Percentiles rank a stretch among this genome's conserved stretches.
phyloP scores from a whole-genome alignment of 2,113 vertebrate species.

The Sylvietta virens region DNA sequence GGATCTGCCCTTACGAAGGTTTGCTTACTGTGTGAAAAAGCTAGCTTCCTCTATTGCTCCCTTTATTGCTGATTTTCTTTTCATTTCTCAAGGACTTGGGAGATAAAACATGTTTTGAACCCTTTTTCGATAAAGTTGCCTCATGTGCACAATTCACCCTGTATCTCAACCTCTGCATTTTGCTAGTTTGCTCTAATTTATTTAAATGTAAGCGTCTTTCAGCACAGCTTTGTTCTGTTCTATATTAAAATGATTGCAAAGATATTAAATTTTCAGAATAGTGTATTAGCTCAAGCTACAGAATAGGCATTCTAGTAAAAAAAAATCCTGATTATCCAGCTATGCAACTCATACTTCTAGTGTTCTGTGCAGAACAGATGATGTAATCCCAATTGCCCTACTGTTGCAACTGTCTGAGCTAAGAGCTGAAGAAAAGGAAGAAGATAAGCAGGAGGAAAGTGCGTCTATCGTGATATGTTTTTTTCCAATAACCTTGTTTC shows the following conservation, averaged over 20 bases:
- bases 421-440: background rate
- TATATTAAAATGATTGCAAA: slow-evolving; percentile 27
- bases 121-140: background rate
- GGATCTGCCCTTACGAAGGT: slow-evolving; percentile 25
- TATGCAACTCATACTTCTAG: background rate
- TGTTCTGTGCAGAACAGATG: background rate
- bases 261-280: slow-evolving; percentile 22
- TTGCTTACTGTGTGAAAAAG: slow-evolving; percentile 16
- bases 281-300: background rate
- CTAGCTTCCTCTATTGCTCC: background rate
- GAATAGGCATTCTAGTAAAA: background rate
- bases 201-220: background rate
- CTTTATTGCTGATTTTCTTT: slow-evolving; percentile 29
- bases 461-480: fast-evolving
- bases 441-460: background rate
- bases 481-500: background rate
- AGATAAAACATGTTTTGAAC: background rate
- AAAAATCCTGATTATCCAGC: background rate
- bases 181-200: background rate
- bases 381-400: background rate
- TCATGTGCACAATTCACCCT: background rate
- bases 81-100: background rate
- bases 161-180: background rate
- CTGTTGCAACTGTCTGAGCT: background rate
- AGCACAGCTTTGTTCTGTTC: background rate